Evolutionary conservation across 2,113 vertebrate species (phyloP), one percentile per base, ranked within the genome.

Genomic region (zebrafish (Danio rerio)): DNA sequence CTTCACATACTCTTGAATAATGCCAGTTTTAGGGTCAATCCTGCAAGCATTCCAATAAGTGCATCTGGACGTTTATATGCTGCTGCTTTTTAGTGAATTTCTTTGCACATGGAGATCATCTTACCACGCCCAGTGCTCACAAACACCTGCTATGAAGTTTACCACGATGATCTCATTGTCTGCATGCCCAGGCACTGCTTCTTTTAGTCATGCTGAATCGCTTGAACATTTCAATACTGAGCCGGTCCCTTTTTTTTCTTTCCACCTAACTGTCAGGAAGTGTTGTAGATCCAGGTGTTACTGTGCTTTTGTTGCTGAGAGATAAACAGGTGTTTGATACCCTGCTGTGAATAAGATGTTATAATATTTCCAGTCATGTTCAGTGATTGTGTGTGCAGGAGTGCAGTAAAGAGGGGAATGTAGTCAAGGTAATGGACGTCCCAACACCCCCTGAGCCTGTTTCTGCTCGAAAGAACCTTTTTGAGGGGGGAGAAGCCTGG

Each of bases 401-500:
- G 0, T 93, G 94, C 3, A 58, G 88, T 71, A 92, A 94, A 84
- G 65, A 88, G 81, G 83, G 91, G 4, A 95, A 89, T 78, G 83
- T 89, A 7, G 62, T 80, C 49, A 91, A 94, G 15, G 92, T 92
- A 77, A 86, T 95, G 50, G 95, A 96, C 62, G 84, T 96, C 81
- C 92, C 94, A n/a, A 88, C 78, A 68, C 90, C 89, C 0, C 90
- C 90, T 61, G 93, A 92, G 87, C 92, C 93, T 0, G 93, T 96
- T 59, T 92, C 95, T 13, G 94, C 84, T 85, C 94, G 94, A 0
- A 96, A 96, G 91, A 94, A 56, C 71, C 92, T 88, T 5, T 96
- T 95, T 93, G 96, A 96, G 86, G 91, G 90, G 0, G 94, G 95
- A 5, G 95, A 96, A 55, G 89, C 94, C 5, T 91, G 92, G 87